A percentile compares a stretch with the other conserved stretches of the same genome.
phyloP scores from a whole-genome alignment of 2,797 vertebrate genomes.

The Channa striata region DNA sequence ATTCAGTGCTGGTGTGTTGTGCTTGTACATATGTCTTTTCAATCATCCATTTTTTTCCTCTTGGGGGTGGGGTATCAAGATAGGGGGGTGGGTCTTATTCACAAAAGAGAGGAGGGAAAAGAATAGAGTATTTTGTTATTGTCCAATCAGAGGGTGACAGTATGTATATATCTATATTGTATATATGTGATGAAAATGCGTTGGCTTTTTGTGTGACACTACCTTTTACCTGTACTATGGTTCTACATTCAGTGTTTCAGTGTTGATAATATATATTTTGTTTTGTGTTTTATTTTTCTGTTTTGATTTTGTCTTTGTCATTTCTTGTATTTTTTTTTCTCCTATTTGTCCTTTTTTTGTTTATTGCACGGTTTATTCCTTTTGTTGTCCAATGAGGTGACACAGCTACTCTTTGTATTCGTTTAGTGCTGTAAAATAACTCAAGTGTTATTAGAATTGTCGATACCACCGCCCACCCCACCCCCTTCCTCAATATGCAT shows the following conservation, averaged over 20 bases:
- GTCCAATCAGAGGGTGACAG: constrained; percentile 92
- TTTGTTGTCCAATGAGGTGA: constrained; percentile 91
- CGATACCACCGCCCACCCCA: constrained; percentile 86
- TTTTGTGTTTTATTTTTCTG: constrained; percentile 85
- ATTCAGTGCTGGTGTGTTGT: constrained; percentile 93
- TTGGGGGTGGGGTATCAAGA: constrained; percentile 83
- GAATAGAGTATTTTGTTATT: constrained; percentile 97
- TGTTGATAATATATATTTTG: constrained; percentile 93
- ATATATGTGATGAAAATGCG: constrained; percentile 96
- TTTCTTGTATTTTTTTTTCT: constrained; percentile 85
- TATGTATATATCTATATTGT: constrained; percentile 98
- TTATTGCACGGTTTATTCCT: constrained; percentile 97
- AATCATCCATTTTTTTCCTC: constrained; percentile 87
- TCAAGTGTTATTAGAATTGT: constrained; percentile 96
- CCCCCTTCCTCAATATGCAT: constrained; percentile 91
- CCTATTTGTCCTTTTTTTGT: constrained; percentile 80
- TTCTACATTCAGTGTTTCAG: constrained; percentile 97
- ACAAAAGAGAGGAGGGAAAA: constrained; percentile 81
- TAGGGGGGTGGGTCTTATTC: constrained; percentile 83
- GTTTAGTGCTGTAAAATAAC: constrained; percentile 97
- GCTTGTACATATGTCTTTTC: constrained; percentile 95
- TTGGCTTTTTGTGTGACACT: constrained; percentile 95
- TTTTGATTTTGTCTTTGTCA: constrained; percentile 85
- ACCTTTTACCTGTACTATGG: constrained; percentile 94
- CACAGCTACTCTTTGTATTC: constrained; percentile 93